Conservation (phyloP, 2,113 vertebrate genomes). For the Psettodes erumei region DNA sequence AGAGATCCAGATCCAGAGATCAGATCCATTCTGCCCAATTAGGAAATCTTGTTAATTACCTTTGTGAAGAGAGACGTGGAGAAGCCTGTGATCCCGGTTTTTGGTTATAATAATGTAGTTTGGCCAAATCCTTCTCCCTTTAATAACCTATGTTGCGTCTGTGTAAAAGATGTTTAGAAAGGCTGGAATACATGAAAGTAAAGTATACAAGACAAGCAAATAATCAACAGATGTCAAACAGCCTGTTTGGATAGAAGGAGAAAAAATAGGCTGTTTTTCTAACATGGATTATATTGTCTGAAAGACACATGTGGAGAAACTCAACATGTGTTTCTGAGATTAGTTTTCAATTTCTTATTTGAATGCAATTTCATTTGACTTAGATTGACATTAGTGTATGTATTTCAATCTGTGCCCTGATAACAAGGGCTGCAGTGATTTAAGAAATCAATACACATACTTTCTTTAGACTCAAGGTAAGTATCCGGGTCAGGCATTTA, state of each 20-base stretch:
- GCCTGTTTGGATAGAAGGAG: background rate
- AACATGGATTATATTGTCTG: background rate
- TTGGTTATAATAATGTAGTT: background rate
- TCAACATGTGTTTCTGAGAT: background rate
- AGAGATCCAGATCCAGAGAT: too few species aligned
- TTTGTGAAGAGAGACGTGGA: background rate
- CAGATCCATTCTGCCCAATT: constrained; percentile 2
- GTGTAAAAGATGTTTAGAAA: background rate
- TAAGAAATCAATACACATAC: too few species aligned
- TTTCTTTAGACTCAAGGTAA: too few species aligned
- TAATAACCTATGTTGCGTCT: background rate
- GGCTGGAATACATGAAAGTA: background rate
- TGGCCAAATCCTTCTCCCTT: background rate
- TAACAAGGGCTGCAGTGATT: too few species aligned
- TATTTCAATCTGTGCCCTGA: too few species aligned
- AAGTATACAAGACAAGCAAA: background rate
- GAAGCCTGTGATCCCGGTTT: background rate
- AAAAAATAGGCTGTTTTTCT: too few species aligned
- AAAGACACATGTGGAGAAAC: background rate
- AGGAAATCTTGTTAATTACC: background rate
- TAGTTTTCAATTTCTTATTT: background rate
- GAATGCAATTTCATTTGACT: background rate
- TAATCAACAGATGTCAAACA: background rate
- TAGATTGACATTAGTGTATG: too few species aligned
- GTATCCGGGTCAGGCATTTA: too few species aligned